Conservation (phyloP, 2,113 vertebrate genomes). For the Hiodon alosoides region DNA sequence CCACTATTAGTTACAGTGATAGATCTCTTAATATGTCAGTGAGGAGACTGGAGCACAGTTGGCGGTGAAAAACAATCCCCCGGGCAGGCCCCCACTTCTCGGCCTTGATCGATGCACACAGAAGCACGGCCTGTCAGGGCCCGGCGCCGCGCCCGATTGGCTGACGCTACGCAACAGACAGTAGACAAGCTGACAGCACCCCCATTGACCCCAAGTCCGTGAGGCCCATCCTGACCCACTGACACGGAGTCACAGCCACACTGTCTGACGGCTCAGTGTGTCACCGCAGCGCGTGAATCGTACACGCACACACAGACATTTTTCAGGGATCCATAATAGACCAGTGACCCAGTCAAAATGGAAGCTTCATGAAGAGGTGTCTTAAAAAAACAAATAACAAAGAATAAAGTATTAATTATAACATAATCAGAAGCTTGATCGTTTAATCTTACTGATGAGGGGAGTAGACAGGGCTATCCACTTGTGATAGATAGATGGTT, state of each 20-base stretch:
- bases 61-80: slow-evolving; percentile 44
- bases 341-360: neutral
- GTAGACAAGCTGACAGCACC: slow-evolving; percentile 45
- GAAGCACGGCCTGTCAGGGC: slow-evolving; percentile 54
- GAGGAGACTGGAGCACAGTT: slow-evolving; percentile 33
- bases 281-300: neutral
- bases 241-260: slow-evolving; percentile 33
- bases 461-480: slow-evolving; percentile 14
- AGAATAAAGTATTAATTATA: neutral
- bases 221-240: slow-evolving; percentile 30
- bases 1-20: slow-evolving; percentile 38
- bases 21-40: slow-evolving; percentile 40
- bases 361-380: neutral
- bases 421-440: neutral
- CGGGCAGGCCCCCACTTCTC: slow-evolving; percentile 41
- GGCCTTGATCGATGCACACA: slow-evolving; percentile 47
- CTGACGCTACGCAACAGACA: slow-evolving; percentile 45
- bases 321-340: neutral
- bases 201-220: slow-evolving; percentile 54
- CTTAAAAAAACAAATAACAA: neutral
- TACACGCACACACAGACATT: neutral
- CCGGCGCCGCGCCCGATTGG: slow-evolving; percentile 47
- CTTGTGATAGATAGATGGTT: slow-evolving; percentile 25
- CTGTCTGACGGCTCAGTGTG: slow-evolving; percentile 19
- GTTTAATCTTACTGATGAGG: neutral